These are phyloP conservation scores for Acanthosepion pharaonis DNA, from an alignment of 2,888 invertebrate species.

Conservation along the genomic window DNA sequence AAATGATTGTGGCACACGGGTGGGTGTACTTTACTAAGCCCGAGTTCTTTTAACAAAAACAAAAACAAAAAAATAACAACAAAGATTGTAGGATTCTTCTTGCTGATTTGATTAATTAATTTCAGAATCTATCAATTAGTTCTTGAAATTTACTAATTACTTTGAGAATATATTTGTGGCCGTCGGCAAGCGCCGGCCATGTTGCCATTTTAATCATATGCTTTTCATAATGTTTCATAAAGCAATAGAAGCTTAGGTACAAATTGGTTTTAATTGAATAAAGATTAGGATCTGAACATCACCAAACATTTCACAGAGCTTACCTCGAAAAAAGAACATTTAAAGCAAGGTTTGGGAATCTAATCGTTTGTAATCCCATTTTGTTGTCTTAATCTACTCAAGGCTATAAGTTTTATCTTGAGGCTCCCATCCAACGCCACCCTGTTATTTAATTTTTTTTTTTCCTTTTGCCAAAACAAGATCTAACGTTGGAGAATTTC, in stretches of 20 bases:
- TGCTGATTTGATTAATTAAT: conserved; percentile 33
- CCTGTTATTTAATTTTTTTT: neutral
- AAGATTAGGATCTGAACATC: neutral
- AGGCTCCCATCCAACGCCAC: neutral
- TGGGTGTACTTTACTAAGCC: neutral
- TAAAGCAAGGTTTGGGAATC: conserved; percentile 2
- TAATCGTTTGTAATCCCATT: conserved; percentile 12
- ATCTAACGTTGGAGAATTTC: neutral
- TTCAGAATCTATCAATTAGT: conserved; percentile 33
- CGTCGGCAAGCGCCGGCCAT: neutral
- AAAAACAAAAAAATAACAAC: neutral
- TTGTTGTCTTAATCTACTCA: neutral
- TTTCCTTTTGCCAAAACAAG: neutral
- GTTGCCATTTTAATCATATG: neutral
- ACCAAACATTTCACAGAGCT: conserved; percentile 1
- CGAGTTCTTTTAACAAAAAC: neutral
- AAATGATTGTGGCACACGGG: neutral
- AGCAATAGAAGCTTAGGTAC: neutral
- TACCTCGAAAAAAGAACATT: conserved; percentile 17
- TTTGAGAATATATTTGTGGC: conserved; percentile 33
- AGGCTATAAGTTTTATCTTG: conserved; percentile 21
- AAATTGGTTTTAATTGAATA: conserved; percentile 22
- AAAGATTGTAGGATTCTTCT: neutral
- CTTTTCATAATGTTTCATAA: conserved; percentile 4
- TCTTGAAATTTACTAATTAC: conserved; percentile 22